Evolutionary conservation across 1,140 invertebrate species (phyloP).

Genomic region (Macrobrachium nipponense): DNA sequence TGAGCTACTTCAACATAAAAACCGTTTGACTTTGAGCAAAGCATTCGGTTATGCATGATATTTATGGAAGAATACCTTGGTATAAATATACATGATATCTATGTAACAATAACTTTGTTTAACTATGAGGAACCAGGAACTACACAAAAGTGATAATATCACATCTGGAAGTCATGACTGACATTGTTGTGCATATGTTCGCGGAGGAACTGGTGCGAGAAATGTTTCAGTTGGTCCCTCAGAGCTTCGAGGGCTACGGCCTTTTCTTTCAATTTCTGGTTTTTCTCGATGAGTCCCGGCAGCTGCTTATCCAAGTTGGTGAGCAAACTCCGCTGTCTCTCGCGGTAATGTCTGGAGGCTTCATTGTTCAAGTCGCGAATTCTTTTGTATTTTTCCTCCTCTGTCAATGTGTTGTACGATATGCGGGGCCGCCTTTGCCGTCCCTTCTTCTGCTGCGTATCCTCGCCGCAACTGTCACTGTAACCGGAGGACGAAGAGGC

Average conservation of each 20-base stretch:
- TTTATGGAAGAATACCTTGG: too few species aligned
- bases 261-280: not conserved
- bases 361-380: constrained; percentile 45
- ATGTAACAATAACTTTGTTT: too few species aligned
- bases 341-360: constrained; percentile 30
- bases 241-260: not conserved
- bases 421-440: constrained; percentile 30
- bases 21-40: too few species aligned
- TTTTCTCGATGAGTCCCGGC: not conserved
- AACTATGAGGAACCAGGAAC: too few species aligned
- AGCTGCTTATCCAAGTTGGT: not conserved
- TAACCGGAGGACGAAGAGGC: not conserved
- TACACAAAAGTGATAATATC: too few species aligned
- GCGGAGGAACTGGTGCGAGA: not conserved
- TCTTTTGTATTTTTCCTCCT: constrained; percentile 37
- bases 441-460: not conserved
- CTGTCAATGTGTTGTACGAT: constrained; percentile 37
- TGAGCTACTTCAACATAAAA: too few species aligned
- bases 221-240: not conserved
- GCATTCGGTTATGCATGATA: too few species aligned
- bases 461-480: not conserved
- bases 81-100: too few species aligned
- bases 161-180: too few species aligned
- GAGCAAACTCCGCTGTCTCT: constrained; percentile 5
- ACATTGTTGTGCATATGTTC: constrained; percentile 15